Percentiles rank a stretch among this genome's conserved stretches.
These are phyloP conservation scores for Drosophila carrolli DNA, from an alignment of 1,140 invertebrate genomes.

Conservation along the genomic window DNA sequence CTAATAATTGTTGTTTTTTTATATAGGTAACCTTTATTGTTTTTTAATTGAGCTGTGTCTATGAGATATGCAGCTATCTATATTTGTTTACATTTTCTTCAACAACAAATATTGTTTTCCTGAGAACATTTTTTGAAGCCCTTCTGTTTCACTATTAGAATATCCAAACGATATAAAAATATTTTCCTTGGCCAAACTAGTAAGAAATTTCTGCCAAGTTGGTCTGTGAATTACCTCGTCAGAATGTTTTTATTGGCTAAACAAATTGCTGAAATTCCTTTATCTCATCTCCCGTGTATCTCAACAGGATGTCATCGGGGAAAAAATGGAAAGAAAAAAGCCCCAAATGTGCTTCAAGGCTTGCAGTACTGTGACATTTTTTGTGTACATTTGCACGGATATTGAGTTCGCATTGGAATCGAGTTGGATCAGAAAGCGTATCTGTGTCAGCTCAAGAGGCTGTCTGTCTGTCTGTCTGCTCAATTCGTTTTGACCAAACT, in stretches of 20 bases:
- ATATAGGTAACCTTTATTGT: no score
- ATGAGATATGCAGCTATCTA: no score
- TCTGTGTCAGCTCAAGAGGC: conserved; percentile 25
- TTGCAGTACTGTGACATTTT: conserved; percentile 47
- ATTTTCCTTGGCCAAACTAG: neutral
- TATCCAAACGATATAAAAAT: neutral
- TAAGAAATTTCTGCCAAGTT: neutral
- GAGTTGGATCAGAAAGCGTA: conserved; percentile 31
- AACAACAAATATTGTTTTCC: no score
- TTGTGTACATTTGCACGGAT: conserved; percentile 40
- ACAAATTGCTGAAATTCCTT: conserved; percentile 35
- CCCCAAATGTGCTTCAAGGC: conserved; percentile 32
- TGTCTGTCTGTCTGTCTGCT: conserved; percentile 11
- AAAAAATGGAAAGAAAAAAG: neutral
- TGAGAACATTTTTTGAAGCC: neutral
- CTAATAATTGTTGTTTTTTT: no score
- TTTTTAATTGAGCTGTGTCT: no score
- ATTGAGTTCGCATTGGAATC: conserved; percentile 52
- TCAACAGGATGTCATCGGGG: conserved; percentile 13
- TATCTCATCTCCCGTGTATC: conserved; percentile 17
- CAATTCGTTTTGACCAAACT: conserved; percentile 39
- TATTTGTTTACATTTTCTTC: no score
- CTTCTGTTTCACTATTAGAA: neutral
- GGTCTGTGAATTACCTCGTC: conserved; percentile 21
- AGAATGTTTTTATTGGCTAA: conserved; percentile 39